Evolutionary conservation across 2,113 vertebrate genomes (phyloP), one percentile per base, ranked within the genome.

Genomic region (Panthera leo): DNA sequence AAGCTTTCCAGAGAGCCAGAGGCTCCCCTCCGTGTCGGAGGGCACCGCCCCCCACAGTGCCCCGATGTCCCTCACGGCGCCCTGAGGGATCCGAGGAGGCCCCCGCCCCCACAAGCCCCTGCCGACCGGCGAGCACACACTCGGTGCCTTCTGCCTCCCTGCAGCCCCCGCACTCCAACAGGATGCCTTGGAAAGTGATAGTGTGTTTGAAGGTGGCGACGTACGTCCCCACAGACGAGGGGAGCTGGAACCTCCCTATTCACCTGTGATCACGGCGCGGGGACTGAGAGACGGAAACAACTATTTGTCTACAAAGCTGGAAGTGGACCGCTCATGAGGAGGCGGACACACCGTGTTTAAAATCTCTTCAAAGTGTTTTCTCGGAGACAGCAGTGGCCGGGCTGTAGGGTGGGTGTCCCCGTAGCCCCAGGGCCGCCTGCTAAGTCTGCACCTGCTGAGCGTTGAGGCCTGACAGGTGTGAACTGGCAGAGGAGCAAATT

Each of bases 371-470:
- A 4, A 63, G 16, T 70, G 61, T 91, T 83, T 36, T 91, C 87
- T 93, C 85, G 89, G 88, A 97, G 96, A 95, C 93, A 79, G 48
- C 91, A 1, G 92, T 95, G 96, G 94, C 27, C 95, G 67, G 94
- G 97, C 96, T 97, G 97, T 94, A 96, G 98, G 98, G 95, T 78
- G 78, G 79, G 97, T 2, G 23, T 25, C 31, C 85, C 10, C 0
- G 15, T 27, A 9, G 8, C 5, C 34, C 4, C 67, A 13, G 85
- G 27, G 27, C 9, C 21, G 94, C 58, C 76, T 29, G 13, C 89
- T 0, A 98, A 98, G 98, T 96, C 98, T 95, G 92, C 96, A 97
- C 97, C 98, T 98, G 98, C 90, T 95, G 98, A 98, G 97, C 76
- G 95, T 98, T 98, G 98, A 95, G 95, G 82, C 92, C 14, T 27